Base-by-base conservation (phyloP, 2,113 vertebrate species). In the Scortum barcoo region DNA sequence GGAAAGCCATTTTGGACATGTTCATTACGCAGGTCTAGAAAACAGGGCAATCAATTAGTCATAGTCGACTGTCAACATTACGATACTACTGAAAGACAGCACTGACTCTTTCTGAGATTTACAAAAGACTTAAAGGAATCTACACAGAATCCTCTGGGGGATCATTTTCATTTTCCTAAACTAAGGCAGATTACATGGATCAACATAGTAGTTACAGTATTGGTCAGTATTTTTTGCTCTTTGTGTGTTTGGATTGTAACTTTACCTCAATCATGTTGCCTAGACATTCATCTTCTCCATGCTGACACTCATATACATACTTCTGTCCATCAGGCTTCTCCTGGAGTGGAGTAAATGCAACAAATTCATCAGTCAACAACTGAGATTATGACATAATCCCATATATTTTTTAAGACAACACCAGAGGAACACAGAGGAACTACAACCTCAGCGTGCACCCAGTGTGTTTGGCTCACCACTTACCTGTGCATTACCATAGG, bases 191-290 rank as follows among this genome's bases (percentile, higher is more conserved):
- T 44, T 14, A 66, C 17, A 58, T 17, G 9, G 20, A 28, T 69
- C 57, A 17, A n/a, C 42, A 71, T 1, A 60, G 20, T 33, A 72
- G n/a, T 62, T 19, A 28, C 24, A 72, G 24, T 28, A 33, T 54
- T n/a, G 75, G 53, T 54, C 7, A 71, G 30, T 0, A 28, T 17
- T 60, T 56, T 22, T 24, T 3, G 28, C 8, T 44, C 11, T 57
- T 3, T 46, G 1, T 61, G 51, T 7, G 2, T 57, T n/a, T 51
- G 6, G 22, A 3, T 30, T 7, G 13, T 14, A 57, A 42, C 0
- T 26, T 88, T 83, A 99, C 98, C 97, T 99, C 97, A 1, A 99
- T 95, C 95, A 96, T 96, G 96, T 99, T 99, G n/a, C 97, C 96
- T 14, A 88, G 60, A 80, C 98, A 99, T 76, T 99, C 98, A 1